Percentiles rank a stretch among this genome's conserved stretches.
Conservation (phyloP, 1,140 invertebrate genomes). For the Meloidogyne floridensis region DNA sequence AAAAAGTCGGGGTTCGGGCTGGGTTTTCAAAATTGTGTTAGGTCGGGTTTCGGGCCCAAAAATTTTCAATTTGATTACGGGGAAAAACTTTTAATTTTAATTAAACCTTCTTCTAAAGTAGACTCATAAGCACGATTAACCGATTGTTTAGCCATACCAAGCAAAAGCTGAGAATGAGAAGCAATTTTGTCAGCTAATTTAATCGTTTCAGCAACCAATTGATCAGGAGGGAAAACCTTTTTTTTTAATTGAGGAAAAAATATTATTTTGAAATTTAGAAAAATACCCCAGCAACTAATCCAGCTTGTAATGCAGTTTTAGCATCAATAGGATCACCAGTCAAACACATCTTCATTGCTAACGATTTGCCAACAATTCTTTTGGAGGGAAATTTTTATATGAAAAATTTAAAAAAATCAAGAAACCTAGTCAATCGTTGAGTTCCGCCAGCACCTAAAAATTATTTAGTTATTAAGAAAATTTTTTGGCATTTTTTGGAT, state of each 20-base stretch:
- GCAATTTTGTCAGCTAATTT: conserved; percentile 92
- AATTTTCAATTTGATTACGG: too few relatives aligned
- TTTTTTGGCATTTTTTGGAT: neutral
- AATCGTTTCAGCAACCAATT: conserved; percentile 76
- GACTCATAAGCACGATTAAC: conserved; percentile 89
- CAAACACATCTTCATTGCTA: conserved; percentile 96
- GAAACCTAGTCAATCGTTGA: conserved; percentile 78
- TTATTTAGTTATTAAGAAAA: neutral
- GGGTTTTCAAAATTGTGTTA: too few relatives aligned
- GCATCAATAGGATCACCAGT: conserved; percentile 88
- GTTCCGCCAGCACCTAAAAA: conserved; percentile 88
- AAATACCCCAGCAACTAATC: conserved; percentile 65
- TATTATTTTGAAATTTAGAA: neutral
- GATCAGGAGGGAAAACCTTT: conserved; percentile 84
- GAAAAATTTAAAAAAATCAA: too few relatives aligned
- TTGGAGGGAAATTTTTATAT: too few relatives aligned
- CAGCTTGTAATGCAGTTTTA: conserved; percentile 84
- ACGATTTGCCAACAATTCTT: conserved; percentile 87
- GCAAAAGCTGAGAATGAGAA: conserved; percentile 83
- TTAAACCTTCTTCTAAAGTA: conserved; percentile 82
- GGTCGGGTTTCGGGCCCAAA: too few relatives aligned
- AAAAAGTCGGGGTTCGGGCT: too few relatives aligned
- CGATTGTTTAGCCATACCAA: conserved; percentile 86
- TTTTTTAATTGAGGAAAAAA: conserved; percentile 2
- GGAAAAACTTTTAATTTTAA: too few relatives aligned